These are phyloP conservation scores for Oceanodroma leucorhoa DNA, from an alignment of 2,797 vertebrate species.

Conservation along the genomic window DNA sequence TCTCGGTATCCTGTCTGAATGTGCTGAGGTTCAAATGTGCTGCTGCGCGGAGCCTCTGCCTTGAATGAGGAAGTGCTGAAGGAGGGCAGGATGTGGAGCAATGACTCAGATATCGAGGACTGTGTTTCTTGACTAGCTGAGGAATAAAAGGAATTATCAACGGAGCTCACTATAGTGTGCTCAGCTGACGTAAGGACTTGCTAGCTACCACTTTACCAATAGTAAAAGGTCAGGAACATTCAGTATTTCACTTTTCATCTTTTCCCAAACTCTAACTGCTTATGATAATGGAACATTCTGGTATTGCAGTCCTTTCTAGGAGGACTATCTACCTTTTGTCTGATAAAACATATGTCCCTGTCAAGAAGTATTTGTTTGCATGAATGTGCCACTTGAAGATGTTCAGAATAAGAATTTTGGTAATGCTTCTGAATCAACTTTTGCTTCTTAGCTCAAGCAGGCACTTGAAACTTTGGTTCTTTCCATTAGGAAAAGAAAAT, in stretches of 20 bases:
- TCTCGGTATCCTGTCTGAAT: not conserved
- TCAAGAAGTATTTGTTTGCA: not conserved
- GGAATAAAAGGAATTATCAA: not conserved
- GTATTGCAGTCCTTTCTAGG: not conserved
- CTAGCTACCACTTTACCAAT: not conserved
- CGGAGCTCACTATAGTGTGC: accelerated
- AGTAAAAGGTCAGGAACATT: not conserved
- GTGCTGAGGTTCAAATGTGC: not conserved
- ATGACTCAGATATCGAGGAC: not conserved
- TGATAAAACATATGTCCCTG: not conserved
- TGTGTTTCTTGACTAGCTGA: not conserved
- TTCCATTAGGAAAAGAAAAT: not conserved
- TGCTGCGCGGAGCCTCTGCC: not conserved
- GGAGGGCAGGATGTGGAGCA: not conserved
- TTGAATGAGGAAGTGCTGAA: slow-evolving; percentile 1
- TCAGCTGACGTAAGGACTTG: not conserved
- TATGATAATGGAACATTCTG: not conserved
- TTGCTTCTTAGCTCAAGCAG: not conserved
- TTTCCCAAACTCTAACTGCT: not conserved
- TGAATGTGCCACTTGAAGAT: not conserved
- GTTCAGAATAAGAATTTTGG: not conserved
- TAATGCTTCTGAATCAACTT: not conserved
- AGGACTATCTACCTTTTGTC: not conserved
- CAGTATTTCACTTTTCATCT: not conserved
- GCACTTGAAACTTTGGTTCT: not conserved